Conservation (phyloP, 1,140 invertebrate genomes). For the Laupala kohalensis region DNA sequence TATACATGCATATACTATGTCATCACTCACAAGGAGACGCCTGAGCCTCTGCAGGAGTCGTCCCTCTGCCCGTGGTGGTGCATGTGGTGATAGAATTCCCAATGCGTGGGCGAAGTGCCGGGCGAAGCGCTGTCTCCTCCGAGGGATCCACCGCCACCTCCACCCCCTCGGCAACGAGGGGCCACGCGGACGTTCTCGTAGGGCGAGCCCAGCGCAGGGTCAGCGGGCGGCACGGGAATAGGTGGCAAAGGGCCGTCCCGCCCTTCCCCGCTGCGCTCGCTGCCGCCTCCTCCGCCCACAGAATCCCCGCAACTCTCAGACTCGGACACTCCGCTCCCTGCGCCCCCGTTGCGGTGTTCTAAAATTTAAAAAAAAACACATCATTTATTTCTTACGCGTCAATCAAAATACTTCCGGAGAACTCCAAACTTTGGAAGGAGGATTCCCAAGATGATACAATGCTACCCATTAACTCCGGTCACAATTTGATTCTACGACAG, state of each 20-base stretch:
- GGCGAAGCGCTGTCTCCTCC: neutral
- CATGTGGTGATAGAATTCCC: neutral
- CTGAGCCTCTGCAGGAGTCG: neutral
- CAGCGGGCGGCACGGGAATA: conserved; percentile 41
- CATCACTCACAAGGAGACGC: neutral
- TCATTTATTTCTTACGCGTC: too few relatives aligned
- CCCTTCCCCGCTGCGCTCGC: neutral
- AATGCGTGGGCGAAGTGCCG: neutral
- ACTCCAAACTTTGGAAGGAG: too few relatives aligned
- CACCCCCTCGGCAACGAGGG: conserved; percentile 7
- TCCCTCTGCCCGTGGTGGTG: neutral
- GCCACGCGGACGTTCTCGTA: conserved; percentile 45
- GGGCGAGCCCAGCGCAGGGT: conserved; percentile 43
- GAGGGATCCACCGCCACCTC: conserved; percentile 7
- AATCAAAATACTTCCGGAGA: too few relatives aligned
- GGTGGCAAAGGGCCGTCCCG: conserved; percentile 31
- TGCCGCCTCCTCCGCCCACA: neutral
- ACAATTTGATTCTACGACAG: too few relatives aligned
- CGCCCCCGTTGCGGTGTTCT: neutral
- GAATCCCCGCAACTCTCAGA: neutral
- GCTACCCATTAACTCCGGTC: too few relatives aligned
- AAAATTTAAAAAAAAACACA: too few relatives aligned
- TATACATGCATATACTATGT: too few relatives aligned
- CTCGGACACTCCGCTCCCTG: neutral
- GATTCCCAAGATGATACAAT: too few relatives aligned